Base-by-base conservation (phyloP, 2,797 vertebrate genomes). In the Sebastes diaconus region DNA sequence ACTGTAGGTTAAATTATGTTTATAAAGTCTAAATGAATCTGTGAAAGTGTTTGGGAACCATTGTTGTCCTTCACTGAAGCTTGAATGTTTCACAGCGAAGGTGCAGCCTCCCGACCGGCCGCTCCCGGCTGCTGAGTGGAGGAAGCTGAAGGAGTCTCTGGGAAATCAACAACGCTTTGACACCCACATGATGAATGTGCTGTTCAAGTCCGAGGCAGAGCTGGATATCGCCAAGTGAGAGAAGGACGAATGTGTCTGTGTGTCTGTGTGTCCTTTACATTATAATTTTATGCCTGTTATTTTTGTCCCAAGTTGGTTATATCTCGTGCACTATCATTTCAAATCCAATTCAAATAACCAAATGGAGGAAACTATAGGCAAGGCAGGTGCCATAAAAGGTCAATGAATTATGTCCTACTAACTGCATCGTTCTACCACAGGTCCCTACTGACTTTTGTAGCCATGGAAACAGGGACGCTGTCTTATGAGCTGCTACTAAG, bases 401-500 rank as follows among this genome's bases (percentile, higher is more conserved):
- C 9, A 71, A 8, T 27, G 8, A 65, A 63, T 60, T 10, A 5
- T 68, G 6, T 50, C 2, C 42, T 50, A n/a, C 16, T 46, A 46
- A 6, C 4, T 60, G 8, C 32, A 22, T 20, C 14, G 4, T 46
- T 74, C 54, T 75, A 20, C 36, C 27, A 27, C 9, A 95, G 94
- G 90, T 99, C 99, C 60, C 91, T 99, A 57, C 91, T 99, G 90
- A 94, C 94, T 18, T 96, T 96, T 64, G 90, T 97, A 25, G 97
- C 97, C 18, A 90, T 82, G 55, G 96, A 95, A 71, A 93, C 93
- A 0, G 96, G 97, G 50, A 97, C 96, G 0, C 30, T 99, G 82
- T 68, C 94, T 0, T 99, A 99, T 71, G 86, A 88, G 55, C 73
- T 98, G 57, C 86, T 99, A 14, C 73, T 98, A n/a, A 95, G 77